A percentile compares a stretch with the other conserved stretches of the same genome.
phyloP scores from a whole-genome alignment of 1,140 invertebrate genomes.

The Heliconius melpomene region DNA sequence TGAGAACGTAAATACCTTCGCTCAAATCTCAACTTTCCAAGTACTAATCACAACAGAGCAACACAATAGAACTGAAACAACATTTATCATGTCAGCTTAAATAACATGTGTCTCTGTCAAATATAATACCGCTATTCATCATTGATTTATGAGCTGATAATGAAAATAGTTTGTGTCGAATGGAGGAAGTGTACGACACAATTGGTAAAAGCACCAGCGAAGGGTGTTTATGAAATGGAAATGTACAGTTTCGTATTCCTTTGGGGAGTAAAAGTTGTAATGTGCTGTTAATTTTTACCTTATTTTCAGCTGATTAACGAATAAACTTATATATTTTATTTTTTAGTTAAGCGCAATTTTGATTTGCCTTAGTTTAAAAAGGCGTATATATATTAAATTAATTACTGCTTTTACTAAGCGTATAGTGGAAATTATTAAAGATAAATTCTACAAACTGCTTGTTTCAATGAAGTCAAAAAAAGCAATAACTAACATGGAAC shows the following conservation, averaged over 20 bases:
- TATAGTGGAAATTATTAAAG: neutral
- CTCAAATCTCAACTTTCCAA: constrained; percentile 37
- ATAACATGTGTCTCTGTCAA: constrained; percentile 70
- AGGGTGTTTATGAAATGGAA: constrained; percentile 27
- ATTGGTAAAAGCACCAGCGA: constrained; percentile 22
- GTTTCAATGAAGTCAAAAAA: too few species aligned
- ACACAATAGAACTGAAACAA: constrained; percentile 38
- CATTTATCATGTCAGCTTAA: constrained; percentile 69
- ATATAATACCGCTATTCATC: constrained; percentile 67
- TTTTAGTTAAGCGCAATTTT: neutral
- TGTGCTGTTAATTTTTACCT: neutral
- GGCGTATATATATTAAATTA: neutral
- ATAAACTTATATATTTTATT: neutral
- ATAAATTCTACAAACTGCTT: too few species aligned
- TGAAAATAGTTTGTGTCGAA: constrained; percentile 75
- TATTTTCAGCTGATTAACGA: neutral
- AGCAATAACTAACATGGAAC: too few species aligned
- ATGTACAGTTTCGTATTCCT: constrained; percentile 14
- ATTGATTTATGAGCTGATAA: constrained; percentile 77
- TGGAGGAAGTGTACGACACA: constrained; percentile 27
- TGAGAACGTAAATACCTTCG: constrained; percentile 18
- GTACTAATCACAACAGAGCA: constrained; percentile 29
- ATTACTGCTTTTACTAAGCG: neutral
- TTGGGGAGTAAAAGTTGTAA: constrained; percentile 3
- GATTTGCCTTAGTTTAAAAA: neutral